A percentile compares a stretch with the other conserved stretches of the same genome.
These are phyloP conservation scores for Germaria angustata DNA, from an alignment of 2,888 invertebrate species.

Conservation along the genomic window DNA sequence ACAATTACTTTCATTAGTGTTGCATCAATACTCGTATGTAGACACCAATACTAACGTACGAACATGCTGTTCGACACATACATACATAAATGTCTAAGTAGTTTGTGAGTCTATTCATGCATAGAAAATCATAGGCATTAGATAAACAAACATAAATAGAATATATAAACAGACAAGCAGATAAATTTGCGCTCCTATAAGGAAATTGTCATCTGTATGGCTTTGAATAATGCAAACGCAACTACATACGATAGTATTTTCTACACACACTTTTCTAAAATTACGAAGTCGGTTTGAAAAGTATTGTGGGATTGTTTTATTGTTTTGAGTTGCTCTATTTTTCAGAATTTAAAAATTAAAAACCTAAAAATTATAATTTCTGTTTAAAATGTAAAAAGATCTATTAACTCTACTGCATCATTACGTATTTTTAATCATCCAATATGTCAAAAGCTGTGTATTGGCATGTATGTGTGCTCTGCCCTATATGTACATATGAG, in stretches of 20 bases:
- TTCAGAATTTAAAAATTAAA: no score
- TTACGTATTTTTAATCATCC: no score
- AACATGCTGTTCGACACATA: neutral
- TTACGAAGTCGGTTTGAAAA: neutral
- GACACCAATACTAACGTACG: neutral
- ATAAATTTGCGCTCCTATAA: neutral
- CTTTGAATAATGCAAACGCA: neutral
- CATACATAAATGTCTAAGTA: neutral
- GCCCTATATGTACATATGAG: no score
- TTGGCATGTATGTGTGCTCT: no score
- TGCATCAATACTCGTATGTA: conserved; percentile 2
- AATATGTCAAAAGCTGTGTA: no score
- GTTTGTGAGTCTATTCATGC: conserved; percentile 6
- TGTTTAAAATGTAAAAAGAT: no score
- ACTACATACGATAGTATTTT: neutral
- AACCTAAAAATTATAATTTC: no score
- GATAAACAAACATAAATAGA: conserved; percentile 17
- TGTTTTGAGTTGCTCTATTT: no score
- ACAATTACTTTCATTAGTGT: conserved; percentile 1
- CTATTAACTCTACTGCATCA: no score
- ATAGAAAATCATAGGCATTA: conserved; percentile 12
- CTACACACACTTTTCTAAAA: neutral
- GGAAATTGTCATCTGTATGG: neutral
- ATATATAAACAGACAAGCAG: neutral
- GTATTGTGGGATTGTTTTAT: no score